Evolutionary conservation across 1,140 invertebrate genomes (phyloP).

Genomic region (Homalodisca vitripennis): DNA sequence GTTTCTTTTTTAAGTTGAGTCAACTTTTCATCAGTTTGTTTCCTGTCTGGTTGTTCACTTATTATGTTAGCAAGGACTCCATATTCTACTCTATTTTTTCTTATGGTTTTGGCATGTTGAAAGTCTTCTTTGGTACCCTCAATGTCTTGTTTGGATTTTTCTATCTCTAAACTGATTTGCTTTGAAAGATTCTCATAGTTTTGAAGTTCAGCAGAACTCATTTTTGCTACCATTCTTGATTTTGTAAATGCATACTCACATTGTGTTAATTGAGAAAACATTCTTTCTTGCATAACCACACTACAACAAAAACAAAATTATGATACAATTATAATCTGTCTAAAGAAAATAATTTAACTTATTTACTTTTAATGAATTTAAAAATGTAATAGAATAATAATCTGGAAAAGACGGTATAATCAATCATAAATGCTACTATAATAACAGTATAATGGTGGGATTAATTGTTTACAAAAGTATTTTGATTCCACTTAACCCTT

Average conservation of each 20-base stretch:
- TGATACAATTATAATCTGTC: no score
- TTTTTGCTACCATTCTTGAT: slow-evolving; percentile 72
- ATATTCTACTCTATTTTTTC: slow-evolving; percentile 91
- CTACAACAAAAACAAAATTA: no score
- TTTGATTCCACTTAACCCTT: no score
- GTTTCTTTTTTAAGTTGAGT: slow-evolving; percentile 70
- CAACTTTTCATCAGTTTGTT: slow-evolving; percentile 75
- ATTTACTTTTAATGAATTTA: no score
- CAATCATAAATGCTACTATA: no score
- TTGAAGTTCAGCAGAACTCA: slow-evolving; percentile 80
- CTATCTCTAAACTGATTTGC: slow-evolving; percentile 74
- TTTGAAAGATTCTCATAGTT: slow-evolving; percentile 79
- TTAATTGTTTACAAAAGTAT: no score
- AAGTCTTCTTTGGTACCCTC: slow-evolving; percentile 66
- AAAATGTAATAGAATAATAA: no score
- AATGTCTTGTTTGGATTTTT: slow-evolving; percentile 71
- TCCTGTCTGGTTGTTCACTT: slow-evolving; percentile 83
- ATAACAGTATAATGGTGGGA: no score
- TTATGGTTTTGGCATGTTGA: slow-evolving; percentile 74
- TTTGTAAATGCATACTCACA: slow-evolving; percentile 88
- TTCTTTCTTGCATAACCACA: slow-evolving; percentile 69
- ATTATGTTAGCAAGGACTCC: slow-evolving; percentile 90
- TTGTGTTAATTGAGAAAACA: slow-evolving; percentile 78
- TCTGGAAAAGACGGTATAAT: no score
- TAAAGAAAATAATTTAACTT: no score